Conservation (phyloP, 2,888 invertebrate species). For the Drosophila setosimentum region DNA sequence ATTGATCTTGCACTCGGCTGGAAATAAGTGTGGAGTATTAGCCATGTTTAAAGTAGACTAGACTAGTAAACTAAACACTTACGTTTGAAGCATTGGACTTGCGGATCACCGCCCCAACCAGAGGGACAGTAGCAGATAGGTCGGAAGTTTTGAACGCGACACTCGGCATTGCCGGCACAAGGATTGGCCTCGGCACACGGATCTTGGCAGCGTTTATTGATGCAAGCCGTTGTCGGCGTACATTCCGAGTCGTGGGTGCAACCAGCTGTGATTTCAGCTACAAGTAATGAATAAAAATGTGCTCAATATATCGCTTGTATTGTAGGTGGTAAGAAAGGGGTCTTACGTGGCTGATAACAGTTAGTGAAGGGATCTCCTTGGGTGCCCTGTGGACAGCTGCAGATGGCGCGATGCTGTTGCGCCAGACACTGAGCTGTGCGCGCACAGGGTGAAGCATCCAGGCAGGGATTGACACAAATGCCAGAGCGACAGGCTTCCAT, state of each 20-base stretch:
- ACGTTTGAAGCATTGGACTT: conserved; percentile 94
- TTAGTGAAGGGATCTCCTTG: conserved; percentile 93
- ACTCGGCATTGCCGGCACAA: conserved; percentile 93
- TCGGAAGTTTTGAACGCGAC: conserved; percentile 91
- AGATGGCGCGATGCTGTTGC: conserved; percentile 90
- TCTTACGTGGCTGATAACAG: conserved; percentile 86
- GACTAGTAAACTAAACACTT: conserved; percentile 83
- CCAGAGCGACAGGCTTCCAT: conserved; percentile 90
- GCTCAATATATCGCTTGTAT: not conserved
- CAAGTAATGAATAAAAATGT: not conserved
- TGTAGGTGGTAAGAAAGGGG: not conserved
- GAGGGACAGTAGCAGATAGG: conserved; percentile 94
- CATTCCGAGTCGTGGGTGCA: conserved; percentile 92
- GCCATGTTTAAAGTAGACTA: not conserved
- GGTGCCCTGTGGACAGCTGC: conserved; percentile 90
- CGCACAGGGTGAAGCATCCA: conserved; percentile 89
- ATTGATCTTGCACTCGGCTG: conserved; percentile 92
- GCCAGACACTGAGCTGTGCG: conserved; percentile 92
- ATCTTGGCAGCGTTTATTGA: conserved; percentile 91
- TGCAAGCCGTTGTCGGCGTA: conserved; percentile 91
- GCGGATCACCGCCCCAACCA: conserved; percentile 95
- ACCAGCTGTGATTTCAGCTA: conserved; percentile 87
- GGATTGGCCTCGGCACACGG: conserved; percentile 92
- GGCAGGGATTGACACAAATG: conserved; percentile 92
- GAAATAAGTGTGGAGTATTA: not conserved